Evolutionary conservation across 1,140 invertebrate species (phyloP).

Genomic region (Macrobrachium nipponense): DNA sequence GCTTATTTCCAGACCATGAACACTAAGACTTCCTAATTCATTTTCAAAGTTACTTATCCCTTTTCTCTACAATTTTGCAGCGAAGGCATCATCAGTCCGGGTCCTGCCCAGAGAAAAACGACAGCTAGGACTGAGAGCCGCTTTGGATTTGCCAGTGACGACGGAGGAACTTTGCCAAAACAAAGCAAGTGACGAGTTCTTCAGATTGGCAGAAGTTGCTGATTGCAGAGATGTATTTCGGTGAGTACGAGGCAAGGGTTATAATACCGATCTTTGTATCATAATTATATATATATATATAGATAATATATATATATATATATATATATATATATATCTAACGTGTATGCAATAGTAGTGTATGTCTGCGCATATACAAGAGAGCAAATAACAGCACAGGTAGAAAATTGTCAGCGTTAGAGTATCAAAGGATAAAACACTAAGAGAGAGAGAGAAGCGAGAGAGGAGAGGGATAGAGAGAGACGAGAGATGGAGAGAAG

Average conservation of each 20-base stretch:
- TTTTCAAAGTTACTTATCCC: not conserved
- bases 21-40: not conserved
- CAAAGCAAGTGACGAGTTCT: constrained; percentile 89
- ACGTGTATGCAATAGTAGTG: not conserved
- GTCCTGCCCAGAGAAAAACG: constrained; percentile 24
- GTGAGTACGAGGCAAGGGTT: constrained; percentile 71
- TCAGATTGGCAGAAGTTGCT: constrained; percentile 83
- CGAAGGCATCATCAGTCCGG: not conserved
- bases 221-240: constrained; percentile 93
- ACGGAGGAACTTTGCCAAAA: constrained; percentile 87
- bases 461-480: too few relatives aligned
- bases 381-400: not conserved
- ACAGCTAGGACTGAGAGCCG: constrained; percentile 33
- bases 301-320: not conserved
- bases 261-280: not conserved
- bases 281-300: not conserved
- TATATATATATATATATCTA: too few relatives aligned
- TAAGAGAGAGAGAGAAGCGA: too few relatives aligned
- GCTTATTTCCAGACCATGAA: not conserved
- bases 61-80: not conserved
- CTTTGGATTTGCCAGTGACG: constrained; percentile 69
- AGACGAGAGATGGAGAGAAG: too few relatives aligned
- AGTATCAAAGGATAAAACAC: too few relatives aligned
- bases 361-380: not conserved
- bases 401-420: too few relatives aligned